Evolutionary conservation across 2,797 vertebrate species (phyloP), one percentile per base, ranked within the genome.

Genomic region (Melanotaenia pygmaea): DNA sequence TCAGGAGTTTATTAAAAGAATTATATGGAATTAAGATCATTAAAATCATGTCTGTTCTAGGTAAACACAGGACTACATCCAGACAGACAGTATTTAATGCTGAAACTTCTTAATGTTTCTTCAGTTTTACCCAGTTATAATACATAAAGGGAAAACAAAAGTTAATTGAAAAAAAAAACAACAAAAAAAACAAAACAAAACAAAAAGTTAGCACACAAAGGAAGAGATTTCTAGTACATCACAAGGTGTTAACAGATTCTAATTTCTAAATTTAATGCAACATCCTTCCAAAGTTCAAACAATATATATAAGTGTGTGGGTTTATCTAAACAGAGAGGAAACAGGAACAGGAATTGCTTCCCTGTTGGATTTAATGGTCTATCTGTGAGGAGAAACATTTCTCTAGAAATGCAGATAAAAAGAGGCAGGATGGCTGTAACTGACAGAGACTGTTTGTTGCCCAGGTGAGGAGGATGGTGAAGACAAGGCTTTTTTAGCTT

Each of bases 1-100:
- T 83, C 67, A 53, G 62, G 68, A 73, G 57, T 92, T 93, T 91
- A 93, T 91, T 92, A 64, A 30, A 88, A 76, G 66, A 65, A 66
- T 86, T 65, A 76, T 67, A 79, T 51, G 50, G 51, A 77, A 59
- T 68, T 28, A 79, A 67, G 53, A 64, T 68, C 4, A 67, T 61
- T n/a, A 76, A 37, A 56, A 65, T 50, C 26, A 64, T 35, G 67
- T 8, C 59, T 38, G 54, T 56, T 72, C 59, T 51, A 74, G 58
- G 54, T 77, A 83, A 51, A 81, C 18, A 71, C 35, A 74, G 32
- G 18, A 79, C 64, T 64, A 77, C 37, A 63, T 62, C 37, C 0
- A 18, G 45, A 70, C 43, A 71, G 18, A 72, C 56, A 70, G 67
- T 59, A 66, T 60, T 86, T 86, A 86, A 80, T 87, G 76, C 76